Evolutionary conservation across 2,113 vertebrate genomes (phyloP), one percentile per base, ranked within the genome.

Genomic region (Elephantulus edwardii): DNA sequence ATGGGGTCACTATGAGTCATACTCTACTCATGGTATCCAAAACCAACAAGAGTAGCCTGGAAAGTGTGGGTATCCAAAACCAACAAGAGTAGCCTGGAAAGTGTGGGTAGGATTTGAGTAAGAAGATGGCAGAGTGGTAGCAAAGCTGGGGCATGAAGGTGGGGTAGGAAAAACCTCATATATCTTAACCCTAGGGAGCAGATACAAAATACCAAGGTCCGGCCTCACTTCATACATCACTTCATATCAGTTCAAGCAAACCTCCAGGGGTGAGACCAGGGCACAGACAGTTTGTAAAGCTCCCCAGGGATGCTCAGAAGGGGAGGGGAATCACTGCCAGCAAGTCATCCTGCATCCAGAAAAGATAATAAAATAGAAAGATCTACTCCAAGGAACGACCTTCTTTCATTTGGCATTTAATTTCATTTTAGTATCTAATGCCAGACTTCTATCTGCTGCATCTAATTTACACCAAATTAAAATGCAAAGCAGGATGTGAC

Each of bases 401-500:
- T 52, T 74, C 75, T 72, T 92, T 86, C 48, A 64, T 86, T 79
- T 79, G 71, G 58, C 44, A 10, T 86, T 92, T 88, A 13, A 90
- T 91, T 91, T 93, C 90, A 90, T 94, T 87, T 76, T 85, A 54
- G n/a, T 68, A 60, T 89, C 79, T 79, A 79, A 80, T 48, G 48
- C 80, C 86, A 93, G 68, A 81, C 35, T 78, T 74, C 38, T 16
- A 19, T 90, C 86, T 80, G 66, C 52, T 82, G 83, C 88, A 88
- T 77, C 88, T 86, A 79, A 91, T 90, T 93, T 93, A 38, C 5
- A 93, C n/a, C 83, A 88, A 86, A 91, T 93, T 86, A 92, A 96
- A 95, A 94, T 86, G 90, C 88, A 95, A 88, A 91, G 92, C 89
- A 93, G 95, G 87, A 92, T 82, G 74, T 95, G 94, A 94, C 94